Evolutionary conservation across 2,113 vertebrate genomes (phyloP).

Genomic region (Trogon surrucura): DNA sequence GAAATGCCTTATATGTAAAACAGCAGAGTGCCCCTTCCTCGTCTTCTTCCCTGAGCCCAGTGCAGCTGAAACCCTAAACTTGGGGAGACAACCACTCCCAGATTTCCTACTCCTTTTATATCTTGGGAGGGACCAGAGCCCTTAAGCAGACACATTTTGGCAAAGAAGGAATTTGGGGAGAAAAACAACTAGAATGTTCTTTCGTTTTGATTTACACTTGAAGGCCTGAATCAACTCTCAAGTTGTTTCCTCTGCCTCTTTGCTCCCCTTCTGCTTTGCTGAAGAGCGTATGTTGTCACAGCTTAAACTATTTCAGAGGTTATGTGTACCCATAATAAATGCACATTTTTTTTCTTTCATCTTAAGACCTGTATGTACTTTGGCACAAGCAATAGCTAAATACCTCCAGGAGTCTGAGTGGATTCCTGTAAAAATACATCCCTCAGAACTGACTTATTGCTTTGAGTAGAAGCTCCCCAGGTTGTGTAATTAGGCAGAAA

Average conservation of each 20-base stretch:
- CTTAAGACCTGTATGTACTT: background rate
- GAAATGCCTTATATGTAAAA: background rate
- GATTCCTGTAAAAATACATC: constrained; percentile 13
- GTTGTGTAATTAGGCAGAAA: background rate
- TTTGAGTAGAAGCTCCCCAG: background rate
- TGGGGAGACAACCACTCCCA: background rate
- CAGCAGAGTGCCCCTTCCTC: background rate
- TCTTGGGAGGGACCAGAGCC: background rate
- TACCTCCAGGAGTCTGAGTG: background rate
- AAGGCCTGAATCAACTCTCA: background rate
- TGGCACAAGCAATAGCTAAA: constrained; percentile 4
- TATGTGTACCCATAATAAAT: constrained; percentile 21
- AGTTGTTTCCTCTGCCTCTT: background rate
- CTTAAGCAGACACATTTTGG: background rate
- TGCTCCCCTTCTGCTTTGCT: fast-evolving
- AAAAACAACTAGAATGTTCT: background rate
- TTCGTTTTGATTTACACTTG: background rate
- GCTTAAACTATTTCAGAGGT: constrained; percentile 25
- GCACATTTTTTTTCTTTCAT: constrained; percentile 43
- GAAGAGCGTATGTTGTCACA: background rate
- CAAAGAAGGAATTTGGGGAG: background rate
- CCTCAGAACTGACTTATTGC: background rate
- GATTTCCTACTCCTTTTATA: background rate
- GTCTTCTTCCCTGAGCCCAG: background rate
- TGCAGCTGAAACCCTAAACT: background rate